A percentile compares a stretch with the other conserved stretches of the same genome.
These are phyloP conservation scores for Cheilosia urbana DNA, from an alignment of 2,888 invertebrate species.

Conservation along the genomic window DNA sequence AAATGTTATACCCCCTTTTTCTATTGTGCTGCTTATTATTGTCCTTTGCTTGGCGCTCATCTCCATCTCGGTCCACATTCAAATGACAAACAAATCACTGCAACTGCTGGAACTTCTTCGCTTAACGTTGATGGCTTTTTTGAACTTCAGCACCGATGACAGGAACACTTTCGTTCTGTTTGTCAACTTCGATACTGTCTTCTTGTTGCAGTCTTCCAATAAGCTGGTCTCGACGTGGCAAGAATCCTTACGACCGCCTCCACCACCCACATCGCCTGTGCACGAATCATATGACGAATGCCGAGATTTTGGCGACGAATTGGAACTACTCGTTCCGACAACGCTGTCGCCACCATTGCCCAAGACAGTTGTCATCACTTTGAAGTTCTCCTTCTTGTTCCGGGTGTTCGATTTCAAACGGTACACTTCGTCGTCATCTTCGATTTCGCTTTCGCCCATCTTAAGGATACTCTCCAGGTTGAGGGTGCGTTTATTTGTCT, in stretches of 20 bases:
- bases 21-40: slow-evolving; percentile 46
- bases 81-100: slow-evolving; percentile 83
- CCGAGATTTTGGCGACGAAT: slow-evolving; percentile 79
- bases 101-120: slow-evolving; percentile 82
- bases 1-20: background rate
- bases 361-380: slow-evolving; percentile 71
- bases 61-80: slow-evolving; percentile 61
- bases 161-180: slow-evolving; percentile 82
- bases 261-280: slow-evolving; percentile 44
- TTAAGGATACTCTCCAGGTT: slow-evolving; percentile 82
- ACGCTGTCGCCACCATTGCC: slow-evolving; percentile 44
- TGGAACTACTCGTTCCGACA: slow-evolving; percentile 75
- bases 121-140: slow-evolving; percentile 81
- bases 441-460: slow-evolving; percentile 84
- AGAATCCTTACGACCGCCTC: slow-evolving; percentile 70
- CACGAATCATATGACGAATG: slow-evolving; percentile 77
- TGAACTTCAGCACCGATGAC: slow-evolving; percentile 82
- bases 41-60: slow-evolving; percentile 40
- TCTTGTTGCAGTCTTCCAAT: slow-evolving; percentile 78
- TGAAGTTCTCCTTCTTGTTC: slow-evolving; percentile 80
- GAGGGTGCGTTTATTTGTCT: slow-evolving; percentile 80
- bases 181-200: slow-evolving; percentile 81
- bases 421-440: slow-evolving; percentile 81
- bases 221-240: slow-evolving; percentile 68
- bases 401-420: slow-evolving; percentile 67